Evolutionary conservation across 2,113 vertebrate species (phyloP), one percentile per base, ranked within the genome.

Genomic region (Cheirogaleus medius): DNA sequence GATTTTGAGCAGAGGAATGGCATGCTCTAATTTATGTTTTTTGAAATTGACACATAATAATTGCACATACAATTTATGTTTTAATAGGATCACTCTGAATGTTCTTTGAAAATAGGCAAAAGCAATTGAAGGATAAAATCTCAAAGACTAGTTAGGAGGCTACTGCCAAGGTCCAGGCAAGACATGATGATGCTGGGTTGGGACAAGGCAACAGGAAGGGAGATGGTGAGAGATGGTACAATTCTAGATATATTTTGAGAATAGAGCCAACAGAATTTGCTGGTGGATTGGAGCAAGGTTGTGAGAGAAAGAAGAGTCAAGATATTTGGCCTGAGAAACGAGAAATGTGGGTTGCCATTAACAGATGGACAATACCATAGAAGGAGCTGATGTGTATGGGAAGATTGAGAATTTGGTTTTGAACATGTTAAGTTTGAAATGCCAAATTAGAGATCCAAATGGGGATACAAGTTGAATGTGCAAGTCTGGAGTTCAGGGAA

Each of bases 241-340:
- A 84, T 83, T 87, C 84, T 78, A 81, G 29, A 60, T 92, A 20
- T 83, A 81, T 86, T 83, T 77, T 71, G 18, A 54, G 82, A 92
- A 3, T 83, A 82, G 11, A 87, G 60, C 4, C 27, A 87, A 32
- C 6, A 42, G 25, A 82, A 73, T 60, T 81, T 90, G 9, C n/a
- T 80, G 6, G 56, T 42, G 47, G 34, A 82, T 37, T 42, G 27
- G 20, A 42, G 37, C 32, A 68, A 47, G 25, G 23, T 77, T 96
- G 18, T 90, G n/a, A 89, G 89, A 90, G 25, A 94, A 92, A 77
- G 56, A 90, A 39, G 34, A 68, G 27, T 87, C 12, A 42, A 78
- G 69, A 58, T 56, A 58, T 80, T 54, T 90, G 7, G 32, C 56
- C 20, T 39, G 37, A 83, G 21, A 42, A 87, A 8, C 27, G 32